phyloP scores from a whole-genome alignment of 2,797 vertebrate genomes.

The Hylomyscus alleni region DNA sequence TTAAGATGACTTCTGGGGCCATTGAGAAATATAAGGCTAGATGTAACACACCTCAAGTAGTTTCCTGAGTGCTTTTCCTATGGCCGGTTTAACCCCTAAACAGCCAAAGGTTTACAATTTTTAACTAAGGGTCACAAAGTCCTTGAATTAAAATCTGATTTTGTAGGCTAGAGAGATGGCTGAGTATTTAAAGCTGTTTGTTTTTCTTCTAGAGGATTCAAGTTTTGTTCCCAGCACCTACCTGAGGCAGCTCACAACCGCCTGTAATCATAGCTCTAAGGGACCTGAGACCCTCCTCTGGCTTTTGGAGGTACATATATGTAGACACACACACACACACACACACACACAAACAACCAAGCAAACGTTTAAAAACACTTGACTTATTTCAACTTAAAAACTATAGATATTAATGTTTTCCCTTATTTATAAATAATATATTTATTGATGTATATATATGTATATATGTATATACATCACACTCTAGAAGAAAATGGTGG shows the following conservation, averaged over 20 bases:
- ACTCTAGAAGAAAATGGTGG: neutral
- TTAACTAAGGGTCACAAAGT: neutral
- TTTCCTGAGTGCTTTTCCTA: neutral
- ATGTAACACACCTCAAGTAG: neutral
- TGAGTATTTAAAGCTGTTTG: neutral
- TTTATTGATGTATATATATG: neutral
- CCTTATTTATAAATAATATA: neutral
- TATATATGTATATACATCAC: no score
- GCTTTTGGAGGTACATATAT: neutral
- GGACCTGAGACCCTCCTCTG: neutral
- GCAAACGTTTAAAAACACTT: neutral
- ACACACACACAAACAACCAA: neutral
- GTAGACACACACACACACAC: no score
- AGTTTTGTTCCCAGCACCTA: neutral
- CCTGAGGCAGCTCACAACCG: neutral
- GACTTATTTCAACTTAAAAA: constrained; percentile 9
- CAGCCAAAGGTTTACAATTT: neutral
- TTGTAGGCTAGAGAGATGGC: neutral
- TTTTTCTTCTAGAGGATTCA: neutral
- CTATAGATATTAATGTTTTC: neutral
- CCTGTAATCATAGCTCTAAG: neutral
- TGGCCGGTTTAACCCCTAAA: neutral
- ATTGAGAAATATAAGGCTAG: neutral
- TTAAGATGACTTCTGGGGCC: neutral
- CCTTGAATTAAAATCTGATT: neutral